Evolutionary conservation across 2,888 invertebrate genomes (phyloP), one percentile per base, ranked within the genome.

Genomic region (Drosophila leonis): DNA sequence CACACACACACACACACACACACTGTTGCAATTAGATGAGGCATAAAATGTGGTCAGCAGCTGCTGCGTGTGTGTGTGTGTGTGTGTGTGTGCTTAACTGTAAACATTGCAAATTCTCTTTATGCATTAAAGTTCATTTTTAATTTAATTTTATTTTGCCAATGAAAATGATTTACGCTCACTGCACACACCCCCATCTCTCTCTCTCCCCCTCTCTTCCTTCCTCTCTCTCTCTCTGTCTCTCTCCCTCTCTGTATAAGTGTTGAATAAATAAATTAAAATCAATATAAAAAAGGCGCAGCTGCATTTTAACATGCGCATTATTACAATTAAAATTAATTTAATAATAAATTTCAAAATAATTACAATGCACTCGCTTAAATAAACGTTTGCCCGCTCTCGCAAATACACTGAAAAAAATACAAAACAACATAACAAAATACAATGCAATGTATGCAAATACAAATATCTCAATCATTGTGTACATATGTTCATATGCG

Each of bases 251-350:
- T 1, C n/a, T 15, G 13, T 8, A 13, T 9, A 51, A 64, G 65
- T 72, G 71, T 79, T 73, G 83, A 75, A 90, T 83, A 88, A 87
- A 87, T 89, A 88, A 90, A 88, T 90, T 88, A 86, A 88, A 87
- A 83, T 88, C 87, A 81, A 86, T 86, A 80, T 69, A 82, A 69
- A 66, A 90, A 88, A 72, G 69, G 60, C 72, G 27, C 37, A 54
- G 41, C 56, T 63, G 55, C 77, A 83, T 84, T 83, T 84, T 78
- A 82, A 82, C 78, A 89, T 78, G 80, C 78, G 68, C 80, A 90
- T 91, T 90, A 90, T 83, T 88, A 85, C 87, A 90, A 90, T 91
- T 91, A 90, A 90, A 90, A 90, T 91, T 88, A 90, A 90, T 90
- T 90, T 90, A 90, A 90, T 91, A 91, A 91, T 90, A 90, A 90